Conservation (phyloP, 2,113 vertebrate species). For the Collichthys lucidus region DNA sequence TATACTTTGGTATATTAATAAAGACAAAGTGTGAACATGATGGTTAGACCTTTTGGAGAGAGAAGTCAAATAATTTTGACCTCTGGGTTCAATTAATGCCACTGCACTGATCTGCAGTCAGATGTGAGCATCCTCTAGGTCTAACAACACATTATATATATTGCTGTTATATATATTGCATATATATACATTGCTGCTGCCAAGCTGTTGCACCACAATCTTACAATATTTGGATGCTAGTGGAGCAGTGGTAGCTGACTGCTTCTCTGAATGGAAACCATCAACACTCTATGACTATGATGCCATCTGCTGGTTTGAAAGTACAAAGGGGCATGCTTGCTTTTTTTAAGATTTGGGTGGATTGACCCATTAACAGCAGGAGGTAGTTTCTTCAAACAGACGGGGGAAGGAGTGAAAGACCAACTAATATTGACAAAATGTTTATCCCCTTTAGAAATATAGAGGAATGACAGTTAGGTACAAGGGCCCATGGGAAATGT, state of each 20-base stretch:
- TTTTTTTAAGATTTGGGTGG: background rate
- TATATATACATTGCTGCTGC: too few species aligned
- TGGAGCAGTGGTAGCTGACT: background rate
- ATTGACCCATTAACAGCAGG: background rate
- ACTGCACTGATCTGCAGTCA: background rate
- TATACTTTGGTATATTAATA: background rate
- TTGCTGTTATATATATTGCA: too few species aligned
- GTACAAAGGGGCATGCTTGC: background rate
- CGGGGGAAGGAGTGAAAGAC: background rate
- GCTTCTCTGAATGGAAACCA: background rate
- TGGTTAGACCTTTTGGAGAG: background rate
- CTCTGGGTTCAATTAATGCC: background rate
- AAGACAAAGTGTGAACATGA: background rate
- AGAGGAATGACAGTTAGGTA: background rate
- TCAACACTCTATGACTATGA: background rate
- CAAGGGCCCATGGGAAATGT: background rate
- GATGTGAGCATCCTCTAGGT: background rate
- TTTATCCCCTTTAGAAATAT: background rate
- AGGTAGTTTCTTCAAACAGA: background rate
- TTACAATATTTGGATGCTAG: background rate
- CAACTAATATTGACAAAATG: background rate
- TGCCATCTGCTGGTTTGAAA: constrained; percentile 30
- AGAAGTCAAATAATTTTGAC: background rate
- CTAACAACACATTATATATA: background rate
- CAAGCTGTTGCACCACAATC: background rate